Conservation (phyloP, 2,797 vertebrate species). For the Peromyscus aztecus region DNA sequence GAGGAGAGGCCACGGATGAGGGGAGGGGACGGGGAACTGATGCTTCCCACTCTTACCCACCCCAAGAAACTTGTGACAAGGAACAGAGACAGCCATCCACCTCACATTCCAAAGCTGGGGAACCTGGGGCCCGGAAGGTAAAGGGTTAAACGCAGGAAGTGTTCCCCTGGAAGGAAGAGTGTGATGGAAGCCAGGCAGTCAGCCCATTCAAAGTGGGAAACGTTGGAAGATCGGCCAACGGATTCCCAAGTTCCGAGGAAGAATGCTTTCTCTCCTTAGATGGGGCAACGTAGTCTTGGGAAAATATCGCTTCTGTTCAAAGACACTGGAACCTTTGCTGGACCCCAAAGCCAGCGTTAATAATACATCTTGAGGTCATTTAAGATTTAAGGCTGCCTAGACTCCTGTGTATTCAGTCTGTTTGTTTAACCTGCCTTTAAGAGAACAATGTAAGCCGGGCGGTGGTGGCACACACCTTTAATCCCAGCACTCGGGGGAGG, state of each 20-base stretch:
- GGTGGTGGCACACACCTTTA: not conserved
- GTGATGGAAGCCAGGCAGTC: not conserved
- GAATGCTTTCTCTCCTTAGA: not conserved
- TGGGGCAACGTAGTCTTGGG: not conserved
- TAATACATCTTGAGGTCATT: not conserved
- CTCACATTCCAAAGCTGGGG: not conserved
- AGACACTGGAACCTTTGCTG: not conserved
- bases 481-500: not conserved
- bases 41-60: slow-evolving; percentile 43
- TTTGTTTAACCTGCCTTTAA: not conserved
- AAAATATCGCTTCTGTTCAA: not conserved
- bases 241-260: not conserved
- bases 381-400: not conserved
- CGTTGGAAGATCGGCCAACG: not conserved
- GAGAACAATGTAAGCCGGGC: not conserved
- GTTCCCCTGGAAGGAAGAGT: not conserved
- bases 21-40: not conserved
- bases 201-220: not conserved
- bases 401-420: not conserved
- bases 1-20: not conserved
- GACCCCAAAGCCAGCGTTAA: not conserved
- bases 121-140: not conserved
- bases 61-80: not conserved
- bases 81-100: slow-evolving; percentile 1
- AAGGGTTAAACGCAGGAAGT: not conserved